Percentiles rank a stretch among this genome's conserved stretches.
phyloP scores from a whole-genome alignment of 2,797 vertebrate species.

The Capromys pilorides region DNA sequence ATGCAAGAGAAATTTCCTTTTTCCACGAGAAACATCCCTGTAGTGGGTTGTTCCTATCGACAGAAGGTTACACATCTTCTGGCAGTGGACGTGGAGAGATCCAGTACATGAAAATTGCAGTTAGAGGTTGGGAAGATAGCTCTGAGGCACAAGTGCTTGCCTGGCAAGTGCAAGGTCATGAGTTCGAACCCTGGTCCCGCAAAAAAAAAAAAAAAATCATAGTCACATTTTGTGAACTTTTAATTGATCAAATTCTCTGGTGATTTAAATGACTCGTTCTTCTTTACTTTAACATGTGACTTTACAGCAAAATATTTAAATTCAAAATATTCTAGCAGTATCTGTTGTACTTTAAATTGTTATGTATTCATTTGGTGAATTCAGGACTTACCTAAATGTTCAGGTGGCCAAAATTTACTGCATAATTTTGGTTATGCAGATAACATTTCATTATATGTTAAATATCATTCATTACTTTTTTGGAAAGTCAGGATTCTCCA shows the following conservation, averaged over 20 bases:
- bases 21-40: slow-evolving; percentile 82
- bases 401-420: slow-evolving; percentile 40
- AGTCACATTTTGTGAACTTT: slow-evolving; percentile 44
- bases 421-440: background rate
- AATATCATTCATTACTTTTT: background rate
- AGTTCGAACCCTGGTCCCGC: too few relatives aligned
- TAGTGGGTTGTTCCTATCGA: slow-evolving; percentile 82
- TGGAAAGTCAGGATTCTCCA: background rate
- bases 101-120: background rate
- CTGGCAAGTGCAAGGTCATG: too few relatives aligned
- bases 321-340: background rate
- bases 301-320: slow-evolving; percentile 46
- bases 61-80: slow-evolving; percentile 75
- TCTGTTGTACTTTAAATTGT: slow-evolving; percentile 18
- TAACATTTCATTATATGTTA: slow-evolving; percentile 46
- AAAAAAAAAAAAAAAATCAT: too few relatives aligned
- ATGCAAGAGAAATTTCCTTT: slow-evolving; percentile 81
- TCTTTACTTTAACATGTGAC: slow-evolving; percentile 40
- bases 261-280: slow-evolving; percentile 36
- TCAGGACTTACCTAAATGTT: slow-evolving; percentile 41
- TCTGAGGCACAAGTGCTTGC: too few relatives aligned
- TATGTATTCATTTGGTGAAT: slow-evolving; percentile 39
- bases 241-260: background rate
- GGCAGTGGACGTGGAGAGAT: background rate
- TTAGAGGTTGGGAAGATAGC: too few relatives aligned